These are phyloP conservation scores for Heterodera filipjevi DNA, from an alignment of 2,888 invertebrate genomes.

Conservation along the genomic window DNA sequence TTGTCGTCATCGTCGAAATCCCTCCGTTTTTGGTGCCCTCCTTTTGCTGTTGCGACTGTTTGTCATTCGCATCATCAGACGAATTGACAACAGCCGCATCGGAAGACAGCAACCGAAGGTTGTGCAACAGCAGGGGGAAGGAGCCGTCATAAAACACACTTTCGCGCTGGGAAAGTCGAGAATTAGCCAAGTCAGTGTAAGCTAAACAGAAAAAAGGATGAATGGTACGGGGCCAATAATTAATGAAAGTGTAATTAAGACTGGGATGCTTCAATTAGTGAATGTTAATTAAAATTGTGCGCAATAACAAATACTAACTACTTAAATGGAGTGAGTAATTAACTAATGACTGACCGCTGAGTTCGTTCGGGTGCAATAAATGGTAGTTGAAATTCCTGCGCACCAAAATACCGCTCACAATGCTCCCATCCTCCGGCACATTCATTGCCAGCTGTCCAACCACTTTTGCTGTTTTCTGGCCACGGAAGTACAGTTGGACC, in stretches of 20 bases:
- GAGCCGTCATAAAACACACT: constrained; percentile 85
- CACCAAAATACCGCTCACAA: constrained; percentile 87
- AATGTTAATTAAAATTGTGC: too few species aligned
- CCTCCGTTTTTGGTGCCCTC: background rate
- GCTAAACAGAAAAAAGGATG: constrained; percentile 70
- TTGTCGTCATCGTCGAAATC: background rate
- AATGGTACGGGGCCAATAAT: background rate
- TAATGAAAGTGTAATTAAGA: too few species aligned
- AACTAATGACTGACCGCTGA: constrained; percentile 31
- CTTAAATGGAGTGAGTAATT: too few species aligned
- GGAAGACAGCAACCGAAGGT: constrained; percentile 67
- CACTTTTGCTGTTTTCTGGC: constrained; percentile 96
- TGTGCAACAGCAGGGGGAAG: constrained; percentile 69
- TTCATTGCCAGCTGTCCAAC: constrained; percentile 89
- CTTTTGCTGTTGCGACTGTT: constrained; percentile 34
- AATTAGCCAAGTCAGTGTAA: constrained; percentile 93
- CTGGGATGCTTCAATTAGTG: too few species aligned
- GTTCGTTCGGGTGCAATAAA: constrained; percentile 84
- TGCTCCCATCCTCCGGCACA: constrained; percentile 78
- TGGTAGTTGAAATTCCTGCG: constrained; percentile 98
- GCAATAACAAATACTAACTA: too few species aligned
- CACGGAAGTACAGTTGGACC: constrained; percentile 89
- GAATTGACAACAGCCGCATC: constrained; percentile 45
- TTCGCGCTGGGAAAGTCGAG: constrained; percentile 87
- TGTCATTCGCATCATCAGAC: constrained; percentile 55